Evolutionary conservation across 2,888 invertebrate genomes (phyloP).

Genomic region (Microplitis manilae): DNA sequence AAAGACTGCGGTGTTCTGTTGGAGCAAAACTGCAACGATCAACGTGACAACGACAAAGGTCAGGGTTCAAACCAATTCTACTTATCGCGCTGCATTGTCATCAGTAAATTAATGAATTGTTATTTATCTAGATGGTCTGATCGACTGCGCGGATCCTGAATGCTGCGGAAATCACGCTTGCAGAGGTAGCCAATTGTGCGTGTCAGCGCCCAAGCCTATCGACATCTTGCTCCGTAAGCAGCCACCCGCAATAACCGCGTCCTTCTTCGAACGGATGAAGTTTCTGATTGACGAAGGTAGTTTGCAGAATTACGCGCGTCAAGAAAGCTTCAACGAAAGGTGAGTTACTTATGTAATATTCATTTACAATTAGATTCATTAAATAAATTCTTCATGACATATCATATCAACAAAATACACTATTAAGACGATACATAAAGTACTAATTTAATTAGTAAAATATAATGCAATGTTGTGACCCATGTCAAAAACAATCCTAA

Average conservation of each 20-base stretch:
- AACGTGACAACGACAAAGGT: constrained; percentile 98
- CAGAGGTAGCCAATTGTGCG: constrained; percentile 90
- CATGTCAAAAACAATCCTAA: constrained; percentile 75
- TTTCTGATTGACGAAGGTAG: constrained; percentile 99
- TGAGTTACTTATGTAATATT: constrained; percentile 73
- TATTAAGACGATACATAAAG: constrained; percentile 30
- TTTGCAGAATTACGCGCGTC: constrained; percentile 96
- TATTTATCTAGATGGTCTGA: constrained; percentile 86
- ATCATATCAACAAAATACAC: background rate
- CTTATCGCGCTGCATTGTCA: too few relatives aligned
- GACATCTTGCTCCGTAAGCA: constrained; percentile 96
- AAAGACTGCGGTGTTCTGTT: constrained; percentile 91
- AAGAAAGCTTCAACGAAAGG: constrained; percentile 98
- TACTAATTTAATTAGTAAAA: constrained; percentile 54
- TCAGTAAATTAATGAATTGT: constrained; percentile 15
- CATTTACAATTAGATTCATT: too few relatives aligned
- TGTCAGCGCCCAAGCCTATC: constrained; percentile 94
- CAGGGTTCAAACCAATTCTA: constrained; percentile 42
- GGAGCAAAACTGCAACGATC: constrained; percentile 95
- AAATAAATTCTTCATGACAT: background rate
- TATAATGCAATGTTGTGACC: constrained; percentile 86
- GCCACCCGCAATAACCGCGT: constrained; percentile 96
- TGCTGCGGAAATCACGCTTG: constrained; percentile 91
- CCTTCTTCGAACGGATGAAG: constrained; percentile 98
- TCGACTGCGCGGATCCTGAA: constrained; percentile 98